These are phyloP conservation scores for Tarsius wallacei DNA, from an alignment of 2,797 vertebrate species.

Conservation along the genomic window DNA sequence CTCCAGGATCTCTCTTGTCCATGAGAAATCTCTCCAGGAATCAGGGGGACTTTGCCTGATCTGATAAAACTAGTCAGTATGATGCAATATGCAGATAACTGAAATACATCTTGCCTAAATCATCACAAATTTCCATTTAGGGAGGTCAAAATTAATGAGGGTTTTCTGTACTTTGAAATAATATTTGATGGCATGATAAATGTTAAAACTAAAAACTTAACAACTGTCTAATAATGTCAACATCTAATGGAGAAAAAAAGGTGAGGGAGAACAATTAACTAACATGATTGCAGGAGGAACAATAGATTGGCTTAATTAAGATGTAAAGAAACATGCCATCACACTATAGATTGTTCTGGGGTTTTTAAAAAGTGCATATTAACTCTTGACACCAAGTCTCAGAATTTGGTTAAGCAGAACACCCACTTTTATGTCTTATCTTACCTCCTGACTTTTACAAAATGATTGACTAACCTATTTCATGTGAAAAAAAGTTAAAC, in stretches of 20 bases:
- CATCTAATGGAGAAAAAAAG: conserved; percentile 27
- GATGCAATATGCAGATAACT: neutral
- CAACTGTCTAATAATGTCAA: conserved; percentile 23
- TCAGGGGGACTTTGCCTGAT: neutral
- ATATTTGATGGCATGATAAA: conserved; percentile 56
- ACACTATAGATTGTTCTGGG: neutral
- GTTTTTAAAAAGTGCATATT: neutral
- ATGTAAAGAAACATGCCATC: neutral
- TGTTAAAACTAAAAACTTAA: conserved; percentile 69
- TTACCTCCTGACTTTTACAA: neutral
- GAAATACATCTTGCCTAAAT: conserved; percentile 50
- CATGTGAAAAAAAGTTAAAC: conserved; percentile 60
- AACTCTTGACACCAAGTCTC: neutral
- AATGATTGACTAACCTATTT: neutral
- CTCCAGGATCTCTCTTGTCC: neutral
- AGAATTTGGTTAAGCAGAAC: conserved; percentile 34
- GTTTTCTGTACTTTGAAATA: conserved; percentile 22
- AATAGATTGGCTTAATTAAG: conserved; percentile 64
- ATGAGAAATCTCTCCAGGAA: neutral
- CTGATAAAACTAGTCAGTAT: neutral
- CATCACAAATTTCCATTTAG: neutral
- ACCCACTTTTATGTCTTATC: neutral
- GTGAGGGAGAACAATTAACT: conserved; percentile 22
- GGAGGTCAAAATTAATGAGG: conserved; percentile 47
- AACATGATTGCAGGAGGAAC: conserved; percentile 12